Base-by-base conservation (phyloP, 2,888 invertebrate species). In the Cosmorhoe ocellata region DNA sequence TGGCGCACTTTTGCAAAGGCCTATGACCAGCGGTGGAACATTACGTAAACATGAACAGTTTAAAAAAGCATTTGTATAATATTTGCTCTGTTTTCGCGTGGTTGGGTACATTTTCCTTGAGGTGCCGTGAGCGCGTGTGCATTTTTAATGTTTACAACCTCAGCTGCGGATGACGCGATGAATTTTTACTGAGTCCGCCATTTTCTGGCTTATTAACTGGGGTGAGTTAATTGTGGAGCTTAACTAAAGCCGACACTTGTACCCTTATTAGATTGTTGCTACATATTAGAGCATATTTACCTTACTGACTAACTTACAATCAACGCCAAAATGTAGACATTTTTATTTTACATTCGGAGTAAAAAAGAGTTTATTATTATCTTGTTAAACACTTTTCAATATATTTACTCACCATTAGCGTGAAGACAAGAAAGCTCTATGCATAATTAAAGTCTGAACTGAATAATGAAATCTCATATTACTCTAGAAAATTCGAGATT, bases 121-220 rank as follows among this genome's bases (percentile, higher is more conserved):
- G 84, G 82, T 81, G 69, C 67, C 68, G 68, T 62, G 63, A 72
- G 61, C 75, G 71, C 69, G 81, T 84, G 87, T 87, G 86, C 87
- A 86, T 85, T 79, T 87, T 88, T 88, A 88, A 88, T 85, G 79
- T 86, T 87, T 77, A 88, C 79, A 71, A 64, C 80, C 79, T 72
- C 74, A 69, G 69, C 70, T 66, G 67, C 61, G 73, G 79, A 84
- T 84, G 87, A 83, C 84, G 78, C 71, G 69, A 59, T 87, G 82
- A 88, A 87, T 86, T 86, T 88, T 88, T 85, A 87, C 81, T 84
- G 80, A 85, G 76, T 65, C 63, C 51, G 58, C 73, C 74, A 74
- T 76, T 80, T 82, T 79, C 72, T 81, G 72, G 79, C 80, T 85
- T 84, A 82, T 86, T 85, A 84, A 76, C 69, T 57, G 62, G 68